phyloP scores from a whole-genome alignment of 2,797 vertebrate genomes.

The Pseudochirops cupreus region DNA sequence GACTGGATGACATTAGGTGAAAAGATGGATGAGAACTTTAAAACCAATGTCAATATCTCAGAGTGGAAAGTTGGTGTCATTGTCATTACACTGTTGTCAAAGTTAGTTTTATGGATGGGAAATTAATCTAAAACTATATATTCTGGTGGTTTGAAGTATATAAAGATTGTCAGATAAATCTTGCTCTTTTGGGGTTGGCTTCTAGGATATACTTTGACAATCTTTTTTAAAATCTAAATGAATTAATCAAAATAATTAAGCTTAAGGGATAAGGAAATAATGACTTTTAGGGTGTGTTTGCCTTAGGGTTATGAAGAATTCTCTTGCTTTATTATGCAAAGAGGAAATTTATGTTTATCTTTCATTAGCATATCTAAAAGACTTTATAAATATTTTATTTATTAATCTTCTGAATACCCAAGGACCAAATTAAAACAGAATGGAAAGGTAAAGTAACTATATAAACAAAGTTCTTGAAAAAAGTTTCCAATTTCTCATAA shows the following conservation, averaged over 20 bases:
- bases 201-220: slow-evolving; percentile 43
- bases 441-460: slow-evolving; percentile 70
- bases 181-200: slow-evolving; percentile 47
- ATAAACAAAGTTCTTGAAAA: slow-evolving; percentile 65
- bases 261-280: slow-evolving; percentile 76
- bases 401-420: slow-evolving; percentile 76
- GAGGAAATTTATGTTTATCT: slow-evolving; percentile 80
- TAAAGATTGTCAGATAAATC: slow-evolving; percentile 29
- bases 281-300: slow-evolving; percentile 74
- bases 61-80: slow-evolving; percentile 17
- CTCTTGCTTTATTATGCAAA: slow-evolving; percentile 74
- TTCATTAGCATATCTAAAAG: slow-evolving; percentile 77
- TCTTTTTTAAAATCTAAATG: slow-evolving; percentile 67
- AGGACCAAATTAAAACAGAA: slow-evolving; percentile 72
- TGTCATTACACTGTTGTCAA: not conserved
- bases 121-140: not conserved
- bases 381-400: slow-evolving; percentile 79
- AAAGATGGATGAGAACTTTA: slow-evolving; percentile 33
- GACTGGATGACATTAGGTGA: slow-evolving; percentile 7
- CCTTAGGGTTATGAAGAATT: slow-evolving; percentile 72
- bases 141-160: slow-evolving; percentile 48
- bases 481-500: slow-evolving; percentile 54
- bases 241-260: slow-evolving; percentile 77
- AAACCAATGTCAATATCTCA: not conserved
- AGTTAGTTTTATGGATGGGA: slow-evolving; percentile 40